These are phyloP conservation scores for Euura lappo DNA, from an alignment of 1,140 invertebrate genomes.

Conservation along the genomic window DNA sequence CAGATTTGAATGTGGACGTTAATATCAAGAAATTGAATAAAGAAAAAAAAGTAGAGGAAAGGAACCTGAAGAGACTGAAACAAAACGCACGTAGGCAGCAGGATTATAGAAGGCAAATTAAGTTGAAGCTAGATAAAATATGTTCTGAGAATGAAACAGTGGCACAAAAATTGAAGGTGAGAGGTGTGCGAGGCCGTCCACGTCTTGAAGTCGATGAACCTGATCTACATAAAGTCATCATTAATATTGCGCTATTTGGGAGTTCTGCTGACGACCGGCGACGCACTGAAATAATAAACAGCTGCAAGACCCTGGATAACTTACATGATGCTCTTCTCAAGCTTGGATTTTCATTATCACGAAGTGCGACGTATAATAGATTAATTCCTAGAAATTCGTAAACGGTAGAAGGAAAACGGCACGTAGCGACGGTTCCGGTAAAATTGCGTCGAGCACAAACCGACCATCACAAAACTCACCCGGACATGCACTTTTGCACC, in stretches of 20 bases:
- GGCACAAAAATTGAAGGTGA: background rate
- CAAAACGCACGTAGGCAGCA: background rate
- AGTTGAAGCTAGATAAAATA: background rate
- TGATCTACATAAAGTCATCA: constrained; percentile 10
- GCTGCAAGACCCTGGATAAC: constrained; percentile 8
- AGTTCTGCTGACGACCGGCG: background rate
- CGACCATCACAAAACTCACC: constrained; percentile 12
- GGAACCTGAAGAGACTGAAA: background rate
- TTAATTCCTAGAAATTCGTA: constrained; percentile 18
- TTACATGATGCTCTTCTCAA: background rate
- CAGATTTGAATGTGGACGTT: background rate
- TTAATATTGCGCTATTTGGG: background rate
- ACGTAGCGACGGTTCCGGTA: constrained; percentile 21
- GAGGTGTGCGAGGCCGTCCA: background rate
- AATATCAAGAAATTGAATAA: background rate
- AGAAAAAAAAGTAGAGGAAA: background rate
- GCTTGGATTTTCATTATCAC: background rate
- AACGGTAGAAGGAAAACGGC: constrained; percentile 23
- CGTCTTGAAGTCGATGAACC: background rate
- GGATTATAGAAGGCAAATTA: background rate
- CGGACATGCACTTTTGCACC: constrained; percentile 21
- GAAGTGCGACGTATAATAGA: constrained; percentile 20
- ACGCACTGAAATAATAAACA: background rate
- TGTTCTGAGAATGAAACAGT: background rate
- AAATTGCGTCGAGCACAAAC: constrained; percentile 20